Base-by-base conservation (phyloP, 2,797 vertebrate species). In the Sphenopsis melanotis region DNA sequence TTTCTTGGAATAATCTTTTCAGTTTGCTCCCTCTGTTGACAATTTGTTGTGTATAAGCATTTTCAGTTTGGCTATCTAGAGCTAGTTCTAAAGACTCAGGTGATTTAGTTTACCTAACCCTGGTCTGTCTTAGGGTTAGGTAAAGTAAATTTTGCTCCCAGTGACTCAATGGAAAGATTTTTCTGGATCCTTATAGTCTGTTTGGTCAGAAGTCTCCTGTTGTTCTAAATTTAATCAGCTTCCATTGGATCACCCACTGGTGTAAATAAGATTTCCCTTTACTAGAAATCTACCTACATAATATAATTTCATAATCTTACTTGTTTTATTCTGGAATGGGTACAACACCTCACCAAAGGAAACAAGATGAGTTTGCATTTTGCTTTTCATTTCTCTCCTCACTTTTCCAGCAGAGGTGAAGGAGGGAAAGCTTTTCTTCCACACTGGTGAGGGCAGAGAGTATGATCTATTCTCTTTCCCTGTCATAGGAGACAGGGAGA, bases 381-480 rank as follows among this genome's bases (percentile, higher is more conserved):
- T 74, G 15, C 22, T 79, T 84, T 76, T 57, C 14, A 15, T 69
- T 90, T 30, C 6, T 32, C 11, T 69, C 16, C 55, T 82, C 30
- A 12, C 39, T 6, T 17, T 24, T 24, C 21, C 18, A 63, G 18
- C 10, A 41, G 23, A 16, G 18, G 9, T 32, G 16, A 56, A 75
- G 27, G 30, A 87, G 6, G 5, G 19, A 76, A 42, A 41, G 10
- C 30, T 60, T 34, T 74, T 56, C 11, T 65, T 71, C 30, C 24
- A 32, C 18, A 10, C 1, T 23, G 18, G 6, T 0, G 0, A 49
- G 18, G 22, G 5, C 26, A 59, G 29, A 66, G 23, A 39, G 20
- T 27, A 20, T 29, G 22, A 57, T 36, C 20, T 57, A 1, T 61
- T 84, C n/a, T 72, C 16, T 70, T 11, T 77, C 23, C 6, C 12